Evolutionary conservation across 1,140 invertebrate species (phyloP), one percentile per base, ranked within the genome.

Genomic region (Drosophila mauritiana): DNA sequence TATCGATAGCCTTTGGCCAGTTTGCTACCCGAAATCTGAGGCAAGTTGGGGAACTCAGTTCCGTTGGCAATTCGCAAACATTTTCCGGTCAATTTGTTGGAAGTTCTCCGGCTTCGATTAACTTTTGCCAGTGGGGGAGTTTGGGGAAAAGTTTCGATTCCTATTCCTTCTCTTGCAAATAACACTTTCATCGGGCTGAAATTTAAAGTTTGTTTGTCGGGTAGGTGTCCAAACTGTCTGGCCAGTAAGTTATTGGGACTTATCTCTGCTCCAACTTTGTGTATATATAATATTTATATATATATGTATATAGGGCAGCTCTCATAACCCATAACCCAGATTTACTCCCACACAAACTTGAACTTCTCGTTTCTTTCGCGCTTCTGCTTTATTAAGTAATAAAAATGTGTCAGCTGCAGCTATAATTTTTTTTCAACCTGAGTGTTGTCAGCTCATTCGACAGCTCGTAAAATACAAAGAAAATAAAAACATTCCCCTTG

Each of bases 51-150:
- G 42, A 56, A 61, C 31, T 48, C 48, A 81, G 77, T 86, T 85
- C 82, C 82, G 82, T 69, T 73, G 55, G 72, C 84, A 88, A 88
- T 88, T 89, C 84, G 84, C 81, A 89, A 88, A 88, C 84, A 88
- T 88, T 88, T 88, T 88, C 84, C 84, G 84, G 77, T 88, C 84
- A 88, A 88, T 88, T 89, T 88, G 76, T 62, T 73, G 73, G 15
- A 83, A 79, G 51, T 80, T 76, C 53, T 56, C 80, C 72, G 76
- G 76, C 84, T 84, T 84, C 84, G 84, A 89, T 88, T 89, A 88
- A 88, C 84, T 88, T 88, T 84, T 72, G 73, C 51, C 48, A 75
- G 46, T 55, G 72, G 59, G 72, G 56, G 54, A 80, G 73, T 80
- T 52, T 34, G 59, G 37, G 13, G 11, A 40, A 56, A 75, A 42